These are phyloP conservation scores for Nyctibius bracteatus DNA, from an alignment of 2,113 vertebrate species.

Conservation along the genomic window DNA sequence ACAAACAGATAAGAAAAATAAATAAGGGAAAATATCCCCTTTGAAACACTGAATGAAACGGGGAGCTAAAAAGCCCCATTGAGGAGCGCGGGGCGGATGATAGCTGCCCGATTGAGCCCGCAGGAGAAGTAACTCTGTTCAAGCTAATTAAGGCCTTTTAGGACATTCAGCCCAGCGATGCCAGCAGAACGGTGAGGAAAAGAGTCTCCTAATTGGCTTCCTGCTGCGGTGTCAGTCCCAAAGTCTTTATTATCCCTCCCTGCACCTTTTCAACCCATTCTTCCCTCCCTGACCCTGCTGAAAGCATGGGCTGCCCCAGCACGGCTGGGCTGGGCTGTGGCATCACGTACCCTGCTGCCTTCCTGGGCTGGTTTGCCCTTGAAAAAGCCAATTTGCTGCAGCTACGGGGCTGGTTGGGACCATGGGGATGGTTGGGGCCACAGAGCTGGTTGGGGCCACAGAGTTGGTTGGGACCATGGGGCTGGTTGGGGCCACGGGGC, in stretches of 20 bases:
- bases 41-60: slow-evolving; percentile 44
- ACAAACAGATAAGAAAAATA: slow-evolving; percentile 52
- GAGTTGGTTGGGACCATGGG: no score
- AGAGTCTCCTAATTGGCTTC: slow-evolving; percentile 71
- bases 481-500: background rate
- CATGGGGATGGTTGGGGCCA: background rate
- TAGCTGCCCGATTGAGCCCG: background rate
- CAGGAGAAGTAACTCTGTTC: slow-evolving; percentile 25
- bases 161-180: slow-evolving; percentile 43
- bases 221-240: slow-evolving; percentile 58
- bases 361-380: fast-evolving
- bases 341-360: background rate
- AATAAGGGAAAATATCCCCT: slow-evolving; percentile 46
- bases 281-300: background rate
- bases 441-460: background rate
- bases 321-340: background rate
- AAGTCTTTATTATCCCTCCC: slow-evolving; percentile 36
- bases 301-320: background rate
- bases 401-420: background rate
- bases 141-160: slow-evolving; percentile 69
- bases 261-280: slow-evolving; percentile 47
- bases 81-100: slow-evolving; percentile 18
- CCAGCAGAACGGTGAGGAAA: slow-evolving; percentile 32
- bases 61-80: slow-evolving; percentile 32
- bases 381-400: background rate